Conservation (phyloP, 2,113 vertebrate species). For the Oreochromis spilurus region DNA sequence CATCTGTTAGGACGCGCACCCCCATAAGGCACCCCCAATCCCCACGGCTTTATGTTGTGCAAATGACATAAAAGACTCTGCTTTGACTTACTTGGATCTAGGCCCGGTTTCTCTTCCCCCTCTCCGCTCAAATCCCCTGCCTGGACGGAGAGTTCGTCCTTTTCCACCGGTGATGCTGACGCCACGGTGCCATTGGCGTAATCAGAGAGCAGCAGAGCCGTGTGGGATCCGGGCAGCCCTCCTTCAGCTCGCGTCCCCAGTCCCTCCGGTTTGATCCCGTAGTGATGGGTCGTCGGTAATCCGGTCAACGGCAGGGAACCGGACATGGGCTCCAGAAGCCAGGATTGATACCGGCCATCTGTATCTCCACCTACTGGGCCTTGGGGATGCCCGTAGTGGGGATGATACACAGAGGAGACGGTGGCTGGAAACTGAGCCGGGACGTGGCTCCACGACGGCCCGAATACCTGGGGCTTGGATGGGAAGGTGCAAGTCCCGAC, state of each 20-base stretch:
- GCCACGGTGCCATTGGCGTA: constrained; percentile 81
- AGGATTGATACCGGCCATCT: constrained; percentile 91
- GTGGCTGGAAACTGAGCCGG: constrained; percentile 80
- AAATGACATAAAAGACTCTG: constrained; percentile 43
- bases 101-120: constrained; percentile 82
- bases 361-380: constrained; percentile 79
- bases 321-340: constrained; percentile 88
- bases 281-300: constrained; percentile 86
- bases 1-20: constrained; percentile 38
- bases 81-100: constrained; percentile 91
- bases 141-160: constrained; percentile 81
- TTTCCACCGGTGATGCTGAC: constrained; percentile 83
- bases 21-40: constrained; percentile 16
- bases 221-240: constrained; percentile 85
- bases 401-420: constrained; percentile 82
- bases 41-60: constrained; percentile 25
- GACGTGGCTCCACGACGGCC: constrained; percentile 87
- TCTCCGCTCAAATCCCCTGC: constrained; percentile 81
- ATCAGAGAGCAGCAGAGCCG: constrained; percentile 86
- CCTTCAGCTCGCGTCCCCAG: constrained; percentile 77
- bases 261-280: constrained; percentile 91
- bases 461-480: constrained; percentile 85
- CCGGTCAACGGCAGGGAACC: constrained; percentile 88
- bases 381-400: constrained; percentile 86
- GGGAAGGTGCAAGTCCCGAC: constrained; percentile 88